phyloP scores from a whole-genome alignment of 2,888 invertebrate genomes.

The Chironomus riparius region DNA sequence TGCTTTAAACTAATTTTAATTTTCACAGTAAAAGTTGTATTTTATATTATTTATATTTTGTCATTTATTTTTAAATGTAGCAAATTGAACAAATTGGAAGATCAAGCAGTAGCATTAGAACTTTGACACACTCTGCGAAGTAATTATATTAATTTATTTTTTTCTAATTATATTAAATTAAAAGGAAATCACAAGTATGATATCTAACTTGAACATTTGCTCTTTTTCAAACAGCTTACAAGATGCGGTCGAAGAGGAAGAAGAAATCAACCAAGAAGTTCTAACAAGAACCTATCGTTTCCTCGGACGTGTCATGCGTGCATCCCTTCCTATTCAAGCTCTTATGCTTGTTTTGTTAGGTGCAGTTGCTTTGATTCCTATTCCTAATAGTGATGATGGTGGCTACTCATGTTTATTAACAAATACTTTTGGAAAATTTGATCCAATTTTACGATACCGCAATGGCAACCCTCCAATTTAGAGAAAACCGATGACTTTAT shows the following conservation, averaged over 20 bases:
- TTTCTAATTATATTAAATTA: too few species aligned
- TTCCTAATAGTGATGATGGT: conserved; percentile 64
- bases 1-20: too few species aligned
- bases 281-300: conserved; percentile 71
- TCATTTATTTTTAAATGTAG: conserved; percentile 16
- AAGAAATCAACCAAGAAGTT: conserved; percentile 54
- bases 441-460: conserved; percentile 82
- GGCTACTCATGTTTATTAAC: conserved; percentile 70
- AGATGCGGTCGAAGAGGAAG: conserved; percentile 42
- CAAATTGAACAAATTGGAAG: conserved; percentile 26
- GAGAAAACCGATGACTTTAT: conserved; percentile 29
- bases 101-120: conserved; percentile 27
- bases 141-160: conserved; percentile 46
- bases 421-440: conserved; percentile 74
- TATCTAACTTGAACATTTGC: not conserved
- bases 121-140: conserved; percentile 45
- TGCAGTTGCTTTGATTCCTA: conserved; percentile 82
- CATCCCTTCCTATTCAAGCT: conserved; percentile 90
- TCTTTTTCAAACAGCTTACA: not conserved
- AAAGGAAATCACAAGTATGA: not conserved
- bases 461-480: conserved; percentile 91
- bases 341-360: conserved; percentile 87
- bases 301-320: conserved; percentile 80
- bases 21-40: not conserved
- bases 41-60: not conserved